Evolutionary conservation across 2,113 vertebrate genomes (phyloP).

Genomic region (Scophthalmus maximus): DNA sequence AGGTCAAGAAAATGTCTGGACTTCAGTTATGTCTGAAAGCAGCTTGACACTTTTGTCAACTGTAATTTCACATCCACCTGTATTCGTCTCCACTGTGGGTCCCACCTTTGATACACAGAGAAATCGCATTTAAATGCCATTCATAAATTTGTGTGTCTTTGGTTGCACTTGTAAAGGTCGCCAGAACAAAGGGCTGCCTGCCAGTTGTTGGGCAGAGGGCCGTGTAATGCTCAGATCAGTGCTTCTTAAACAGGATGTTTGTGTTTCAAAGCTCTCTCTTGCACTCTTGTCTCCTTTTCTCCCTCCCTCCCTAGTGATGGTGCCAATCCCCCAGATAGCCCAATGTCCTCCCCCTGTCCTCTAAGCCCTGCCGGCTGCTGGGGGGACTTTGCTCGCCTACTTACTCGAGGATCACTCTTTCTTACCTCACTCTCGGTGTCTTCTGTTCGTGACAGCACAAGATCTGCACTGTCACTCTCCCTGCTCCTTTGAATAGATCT

Average conservation of each 20-base stretch:
- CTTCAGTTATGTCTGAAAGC: too few relatives aligned
- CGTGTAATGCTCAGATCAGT: constrained; percentile 21
- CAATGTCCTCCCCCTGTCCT: constrained; percentile 68
- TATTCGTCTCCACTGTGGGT: not conserved
- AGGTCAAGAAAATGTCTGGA: too few relatives aligned
- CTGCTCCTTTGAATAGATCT: constrained; percentile 57
- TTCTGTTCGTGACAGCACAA: constrained; percentile 44
- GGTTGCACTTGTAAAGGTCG: constrained; percentile 55
- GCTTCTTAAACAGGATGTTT: constrained; percentile 49
- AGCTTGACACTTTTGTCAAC: too few relatives aligned
- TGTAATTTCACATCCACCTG: not conserved
- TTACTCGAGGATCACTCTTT: constrained; percentile 58
- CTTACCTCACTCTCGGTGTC: constrained; percentile 38
- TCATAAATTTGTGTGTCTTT: constrained; percentile 34
- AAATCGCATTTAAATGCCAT: constrained; percentile 53
- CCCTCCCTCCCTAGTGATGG: not conserved
- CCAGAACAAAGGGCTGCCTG: constrained; percentile 39
- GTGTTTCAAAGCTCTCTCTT: constrained; percentile 45
- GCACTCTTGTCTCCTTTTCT: constrained; percentile 8
- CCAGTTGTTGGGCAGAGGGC: constrained; percentile 23
- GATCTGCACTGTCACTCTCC: constrained; percentile 60
- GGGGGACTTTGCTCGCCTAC: constrained; percentile 53
- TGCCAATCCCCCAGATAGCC: constrained; percentile 58
- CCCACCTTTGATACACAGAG: not conserved
- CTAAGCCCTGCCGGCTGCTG: constrained; percentile 57